Evolutionary conservation across 2,113 vertebrate genomes (phyloP), one percentile per base, ranked within the genome.

Genomic region (Planiliza haematocheilus): DNA sequence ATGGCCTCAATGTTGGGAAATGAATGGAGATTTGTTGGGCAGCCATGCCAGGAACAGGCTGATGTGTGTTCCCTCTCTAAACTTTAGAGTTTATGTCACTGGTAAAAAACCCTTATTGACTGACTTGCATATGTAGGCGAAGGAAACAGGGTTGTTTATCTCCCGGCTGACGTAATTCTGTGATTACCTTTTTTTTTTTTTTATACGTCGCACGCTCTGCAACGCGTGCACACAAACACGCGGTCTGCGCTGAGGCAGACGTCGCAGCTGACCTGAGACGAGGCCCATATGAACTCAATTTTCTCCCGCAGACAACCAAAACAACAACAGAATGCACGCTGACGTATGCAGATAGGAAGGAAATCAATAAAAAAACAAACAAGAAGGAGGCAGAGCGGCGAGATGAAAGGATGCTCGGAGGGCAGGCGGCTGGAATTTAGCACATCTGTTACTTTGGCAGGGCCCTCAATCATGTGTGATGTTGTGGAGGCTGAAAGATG

Each of bases 211-310:
- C 20, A 70, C 58, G 41, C n/a, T 49, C 5, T 37, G 30, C 21
- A 16, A 1, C 65, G 36, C 37, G 18, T 55, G 39, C 64, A 74
- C 69, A 83, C 77, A 80, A 37, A 75, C 56, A 62, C 52, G 53
- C 20, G 41, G 53, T 73, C 73, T 63, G 82, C 74, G 64, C 70
- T 36, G 63, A 64, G 60, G 48, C 73, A 76, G 51, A 82, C 67
- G 17, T 8, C 1, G 56, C 74, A 64, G 74, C 78, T 83, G 89
- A 89, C 87, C 82, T 84, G 82, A 88, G 72, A 81, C 69, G 16
- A 61, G 38, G 57, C 83, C 79, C 93, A 93, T 90, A 87, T 94
- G 93, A 93, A 83, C 75, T 82, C 82, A 92, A 92, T 94, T 91
- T 93, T 90, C 88, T 87, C 74, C 71, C 84, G 48, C 50, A 88